A percentile compares a stretch with the other conserved stretches of the same genome.
Evolutionary conservation across 2,113 vertebrate genomes (phyloP).

Genomic region (Dascyllus trimaculatus): DNA sequence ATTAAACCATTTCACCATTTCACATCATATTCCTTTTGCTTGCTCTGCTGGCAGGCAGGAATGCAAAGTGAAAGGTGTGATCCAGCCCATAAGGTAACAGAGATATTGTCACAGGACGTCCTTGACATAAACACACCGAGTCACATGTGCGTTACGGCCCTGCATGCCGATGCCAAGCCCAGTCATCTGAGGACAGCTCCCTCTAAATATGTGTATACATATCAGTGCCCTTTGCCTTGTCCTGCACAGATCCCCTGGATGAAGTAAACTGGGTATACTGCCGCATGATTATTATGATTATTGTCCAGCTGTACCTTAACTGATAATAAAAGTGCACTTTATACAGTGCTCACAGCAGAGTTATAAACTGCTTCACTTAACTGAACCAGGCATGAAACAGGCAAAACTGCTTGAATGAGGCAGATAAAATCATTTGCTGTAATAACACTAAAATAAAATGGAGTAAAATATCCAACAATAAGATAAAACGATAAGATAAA

Average conservation of each 20-base stretch:
- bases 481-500: background rate
- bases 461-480: background rate
- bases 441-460: background rate
- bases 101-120: constrained; percentile 41
- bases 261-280: background rate
- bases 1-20: background rate
- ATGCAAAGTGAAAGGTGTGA: constrained; percentile 20
- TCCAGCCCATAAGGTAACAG: constrained; percentile 10
- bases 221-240: background rate
- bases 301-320: background rate
- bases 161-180: constrained; percentile 43
- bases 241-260: background rate
- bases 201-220: constrained; percentile 26
- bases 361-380: background rate
- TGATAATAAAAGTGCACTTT: no score
- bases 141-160: constrained; percentile 46
- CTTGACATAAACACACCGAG: constrained; percentile 63
- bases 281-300: no score
- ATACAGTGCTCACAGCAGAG: background rate
- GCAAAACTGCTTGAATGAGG: no score
- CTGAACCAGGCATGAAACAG: background rate
- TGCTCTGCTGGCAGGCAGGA: background rate
- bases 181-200: constrained; percentile 50
- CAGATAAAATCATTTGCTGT: background rate
- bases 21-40: background rate